Percentiles rank a stretch among this genome's conserved stretches.
Conservation (phyloP, 2,888 invertebrate genomes). For the Leptogaster cylindrica region DNA sequence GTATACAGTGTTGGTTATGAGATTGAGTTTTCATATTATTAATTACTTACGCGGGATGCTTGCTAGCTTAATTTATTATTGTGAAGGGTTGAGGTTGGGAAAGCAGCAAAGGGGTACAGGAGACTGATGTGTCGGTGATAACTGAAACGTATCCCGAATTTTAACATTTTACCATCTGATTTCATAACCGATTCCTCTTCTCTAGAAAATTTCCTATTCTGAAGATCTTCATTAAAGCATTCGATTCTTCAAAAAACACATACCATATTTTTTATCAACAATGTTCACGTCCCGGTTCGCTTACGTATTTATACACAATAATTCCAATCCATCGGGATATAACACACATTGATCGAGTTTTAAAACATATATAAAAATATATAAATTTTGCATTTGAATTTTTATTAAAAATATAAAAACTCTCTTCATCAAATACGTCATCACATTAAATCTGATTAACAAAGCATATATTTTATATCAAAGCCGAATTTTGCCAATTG, state of each 20-base stretch:
- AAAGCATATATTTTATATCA: not conserved
- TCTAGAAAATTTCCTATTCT: too few relatives aligned
- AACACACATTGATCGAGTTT: constrained; percentile 5
- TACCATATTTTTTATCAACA: too few relatives aligned
- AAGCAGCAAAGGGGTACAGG: constrained; percentile 9
- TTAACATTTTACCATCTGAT: not conserved
- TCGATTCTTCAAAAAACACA: too few relatives aligned
- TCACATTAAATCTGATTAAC: not conserved
- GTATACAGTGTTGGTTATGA: constrained; percentile 7
- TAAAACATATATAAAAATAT: constrained; percentile 23
- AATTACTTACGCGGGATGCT: constrained; percentile 8
- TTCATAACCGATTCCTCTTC: not conserved
- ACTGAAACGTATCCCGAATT: not conserved
- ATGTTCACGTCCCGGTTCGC: too few relatives aligned
- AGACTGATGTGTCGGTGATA: not conserved
- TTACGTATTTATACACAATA: too few relatives aligned
- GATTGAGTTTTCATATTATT: constrained; percentile 12
- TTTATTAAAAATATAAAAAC: constrained; percentile 1
- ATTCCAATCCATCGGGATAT: too few relatives aligned
- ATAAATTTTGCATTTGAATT: constrained; percentile 8
- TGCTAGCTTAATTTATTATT: constrained; percentile 12
- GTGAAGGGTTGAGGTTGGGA: not conserved
- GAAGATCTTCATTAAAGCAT: too few relatives aligned
- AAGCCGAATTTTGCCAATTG: constrained; percentile 15
- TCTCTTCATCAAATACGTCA: not conserved